phyloP scores from a whole-genome alignment of 2,113 vertebrate genomes.

The Callaeas wilsoni region DNA sequence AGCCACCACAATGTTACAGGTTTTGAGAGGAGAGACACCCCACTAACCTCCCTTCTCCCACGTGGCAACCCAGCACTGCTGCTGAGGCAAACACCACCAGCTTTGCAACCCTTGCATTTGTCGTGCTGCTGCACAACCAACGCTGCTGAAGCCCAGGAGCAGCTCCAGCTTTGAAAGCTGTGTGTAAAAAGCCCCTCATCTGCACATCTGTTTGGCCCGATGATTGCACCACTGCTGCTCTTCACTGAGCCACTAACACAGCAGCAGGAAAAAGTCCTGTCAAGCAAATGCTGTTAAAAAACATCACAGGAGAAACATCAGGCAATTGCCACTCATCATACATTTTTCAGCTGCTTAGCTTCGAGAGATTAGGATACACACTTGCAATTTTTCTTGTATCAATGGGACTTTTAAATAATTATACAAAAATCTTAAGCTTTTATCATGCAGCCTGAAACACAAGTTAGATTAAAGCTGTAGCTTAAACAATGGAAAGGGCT shows the following conservation, averaged over 20 bases:
- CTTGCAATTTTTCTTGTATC: background rate
- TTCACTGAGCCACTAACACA: background rate
- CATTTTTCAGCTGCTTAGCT: background rate
- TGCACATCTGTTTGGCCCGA: background rate
- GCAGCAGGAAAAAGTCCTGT: background rate
- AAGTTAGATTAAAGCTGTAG: background rate
- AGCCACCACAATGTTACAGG: slow-evolving; percentile 71
- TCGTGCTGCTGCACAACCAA: background rate
- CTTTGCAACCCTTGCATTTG: background rate
- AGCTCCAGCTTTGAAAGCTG: background rate
- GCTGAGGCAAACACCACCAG: background rate
- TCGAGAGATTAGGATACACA: background rate
- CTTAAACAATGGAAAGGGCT: background rate
- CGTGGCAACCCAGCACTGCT: background rate
- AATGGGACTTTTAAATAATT: background rate
- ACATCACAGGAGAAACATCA: background rate
- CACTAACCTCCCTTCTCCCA: background rate
- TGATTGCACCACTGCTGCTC: background rate
- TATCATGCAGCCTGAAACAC: background rate
- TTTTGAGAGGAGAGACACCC: slow-evolving; percentile 51
- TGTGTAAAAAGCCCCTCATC: background rate
- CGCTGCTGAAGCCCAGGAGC: background rate
- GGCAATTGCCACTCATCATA: background rate
- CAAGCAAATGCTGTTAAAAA: background rate
- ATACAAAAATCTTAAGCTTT: background rate